Evolutionary conservation across 2,888 invertebrate genomes (phyloP), one percentile per base, ranked within the genome.

Genomic region (Hemithea aestivaria): DNA sequence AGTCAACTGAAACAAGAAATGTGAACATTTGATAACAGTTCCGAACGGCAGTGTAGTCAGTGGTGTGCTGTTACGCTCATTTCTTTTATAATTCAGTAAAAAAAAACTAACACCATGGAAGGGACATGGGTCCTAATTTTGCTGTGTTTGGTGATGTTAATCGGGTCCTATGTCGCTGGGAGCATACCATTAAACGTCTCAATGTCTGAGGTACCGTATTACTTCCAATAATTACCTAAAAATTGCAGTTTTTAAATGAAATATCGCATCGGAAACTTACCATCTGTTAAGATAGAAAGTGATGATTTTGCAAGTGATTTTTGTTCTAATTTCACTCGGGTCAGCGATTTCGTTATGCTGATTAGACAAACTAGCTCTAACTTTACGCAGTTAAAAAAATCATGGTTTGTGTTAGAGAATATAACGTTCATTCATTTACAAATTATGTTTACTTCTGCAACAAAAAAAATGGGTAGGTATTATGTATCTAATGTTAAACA

Each of bases 111-210:
- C 57, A 84, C 67, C 56, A 95, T 96, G 95, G 96, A 96, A 69
- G 95, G 95, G 67, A 94, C 94, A 30, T 83, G 92, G 56, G 92
- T 97, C 56, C 88, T 98, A 43, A 85, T 96, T 73, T 87, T 96
- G 58, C 85, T 98, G 29, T 94, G 93, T 37, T 62, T 96, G 63
- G 96, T 99, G 40, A 99, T 99, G 99, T 88, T 99, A 48, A 89
- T 98, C 39, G 99, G 99, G 1, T 98, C 98, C 36, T 99, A 97
- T 81, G 78, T 98, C 34, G 94, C 98, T 56, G 99, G 99, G 33
- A 96, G 94, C 44, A 94, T 99, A 66, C 99, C 99, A 10, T 84
- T 99, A 51, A 94, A 97, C 53, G 94, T 99, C 75, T 93, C 91
- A 59, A 91, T 99, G 76, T 98, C 98, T 20, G 99, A 99, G 93